Evolutionary conservation across 2,113 vertebrate species (phyloP).

Genomic region (Catagonus wagneri): DNA sequence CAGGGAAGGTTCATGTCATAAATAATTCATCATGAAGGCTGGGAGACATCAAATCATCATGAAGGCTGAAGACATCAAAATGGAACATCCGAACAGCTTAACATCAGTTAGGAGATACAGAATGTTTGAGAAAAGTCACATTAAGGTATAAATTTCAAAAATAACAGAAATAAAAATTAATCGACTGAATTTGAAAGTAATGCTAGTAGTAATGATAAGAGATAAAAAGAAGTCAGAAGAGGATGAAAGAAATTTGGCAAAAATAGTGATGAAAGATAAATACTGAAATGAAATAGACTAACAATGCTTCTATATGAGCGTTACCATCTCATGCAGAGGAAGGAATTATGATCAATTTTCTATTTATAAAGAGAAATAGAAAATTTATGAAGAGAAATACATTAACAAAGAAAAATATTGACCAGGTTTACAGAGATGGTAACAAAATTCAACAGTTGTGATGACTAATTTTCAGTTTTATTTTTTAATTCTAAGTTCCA

Average conservation of each 20-base stretch:
- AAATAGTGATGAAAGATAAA: conserved; percentile 50
- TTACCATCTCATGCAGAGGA: background rate
- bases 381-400: conserved; percentile 31
- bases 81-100: conserved; percentile 52
- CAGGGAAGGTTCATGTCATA: background rate
- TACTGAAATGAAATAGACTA: background rate
- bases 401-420: conserved; percentile 62
- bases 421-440: background rate
- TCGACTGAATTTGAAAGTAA: conserved; percentile 37
- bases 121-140: conserved; percentile 47
- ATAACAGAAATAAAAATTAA: conserved; percentile 45
- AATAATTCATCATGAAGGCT: conserved; percentile 59
- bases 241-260: conserved; percentile 62
- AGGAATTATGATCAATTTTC: conserved; percentile 39
- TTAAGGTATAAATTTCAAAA: conserved; percentile 31
- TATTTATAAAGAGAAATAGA: conserved; percentile 16
- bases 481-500: background rate
- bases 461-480: conserved; percentile 45
- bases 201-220: conserved; percentile 38
- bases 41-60: conserved; percentile 60
- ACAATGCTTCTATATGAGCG: background rate
- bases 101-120: conserved; percentile 25
- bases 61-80: conserved; percentile 63
- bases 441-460: conserved; percentile 50
- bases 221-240: conserved; percentile 26